phyloP scores from a whole-genome alignment of 2,888 invertebrate species.

The Eudasyphora cyanicolor region DNA sequence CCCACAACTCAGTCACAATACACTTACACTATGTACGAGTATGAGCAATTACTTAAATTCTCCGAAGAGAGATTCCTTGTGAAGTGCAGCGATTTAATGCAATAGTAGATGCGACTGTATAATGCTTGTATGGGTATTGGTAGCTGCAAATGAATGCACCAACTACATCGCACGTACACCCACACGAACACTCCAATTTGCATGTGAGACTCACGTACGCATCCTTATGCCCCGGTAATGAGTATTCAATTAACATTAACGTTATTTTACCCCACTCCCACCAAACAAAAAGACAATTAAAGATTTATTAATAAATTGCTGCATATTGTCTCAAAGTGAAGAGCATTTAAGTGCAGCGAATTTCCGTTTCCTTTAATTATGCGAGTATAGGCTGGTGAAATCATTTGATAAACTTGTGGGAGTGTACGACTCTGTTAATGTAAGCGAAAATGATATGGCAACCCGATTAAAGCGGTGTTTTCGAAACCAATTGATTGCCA shows the following conservation, averaged over 20 bases:
- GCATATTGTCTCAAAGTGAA: neutral
- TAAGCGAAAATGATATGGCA: no score
- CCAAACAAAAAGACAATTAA: neutral
- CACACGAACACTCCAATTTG: neutral
- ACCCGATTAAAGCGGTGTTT: no score
- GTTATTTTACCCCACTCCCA: neutral
- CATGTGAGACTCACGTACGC: neutral
- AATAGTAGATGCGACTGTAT: neutral
- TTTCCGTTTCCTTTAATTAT: neutral
- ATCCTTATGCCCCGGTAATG: neutral
- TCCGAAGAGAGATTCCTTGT: neutral
- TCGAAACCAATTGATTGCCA: no score
- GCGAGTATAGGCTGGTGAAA: no score
- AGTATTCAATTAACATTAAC: neutral
- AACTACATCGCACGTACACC: neutral
- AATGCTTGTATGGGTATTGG: neutral
- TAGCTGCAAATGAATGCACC: no score
- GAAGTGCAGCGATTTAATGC: neutral
- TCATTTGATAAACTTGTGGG: no score
- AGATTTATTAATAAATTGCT: neutral
- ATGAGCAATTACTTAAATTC: neutral
- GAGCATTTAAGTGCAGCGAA: neutral
- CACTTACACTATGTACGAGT: no score
- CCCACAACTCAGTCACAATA: no score
- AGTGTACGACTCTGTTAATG: no score